Evolutionary conservation across 2,113 vertebrate genomes (phyloP).

Genomic region (Hucho hucho): DNA sequence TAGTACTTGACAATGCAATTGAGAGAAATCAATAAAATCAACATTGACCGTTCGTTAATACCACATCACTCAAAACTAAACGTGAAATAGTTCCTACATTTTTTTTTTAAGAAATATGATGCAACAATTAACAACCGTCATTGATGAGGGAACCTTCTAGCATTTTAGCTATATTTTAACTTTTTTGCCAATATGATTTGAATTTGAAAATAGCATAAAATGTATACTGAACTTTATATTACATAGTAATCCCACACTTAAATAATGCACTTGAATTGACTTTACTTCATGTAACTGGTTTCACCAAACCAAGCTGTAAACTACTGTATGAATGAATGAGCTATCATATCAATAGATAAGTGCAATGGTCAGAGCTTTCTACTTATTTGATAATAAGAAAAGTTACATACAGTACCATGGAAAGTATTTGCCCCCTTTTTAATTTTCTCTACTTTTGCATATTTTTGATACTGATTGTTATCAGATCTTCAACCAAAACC

Average conservation of each 20-base stretch:
- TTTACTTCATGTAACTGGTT: conserved; percentile 6
- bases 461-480: neutral
- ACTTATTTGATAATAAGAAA: neutral
- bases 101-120: too few species aligned
- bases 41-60: neutral
- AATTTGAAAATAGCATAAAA: too few species aligned
- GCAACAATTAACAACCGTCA: too few species aligned
- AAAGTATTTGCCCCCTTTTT: too few species aligned
- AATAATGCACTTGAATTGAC: conserved; percentile 14
- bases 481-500: too few species aligned
- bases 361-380: neutral
- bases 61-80: neutral
- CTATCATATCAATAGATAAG: conserved; percentile 26
- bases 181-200: too few species aligned
- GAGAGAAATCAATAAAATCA: neutral
- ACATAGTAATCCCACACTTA: neutral
- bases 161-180: too few species aligned
- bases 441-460: neutral
- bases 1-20: neutral
- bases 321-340: neutral
- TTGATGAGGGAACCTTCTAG: too few species aligned
- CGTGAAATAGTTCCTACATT: too few species aligned
- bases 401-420: too few species aligned
- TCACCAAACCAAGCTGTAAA: conserved; percentile 33
- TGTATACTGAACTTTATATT: too few species aligned